phyloP scores from a whole-genome alignment of 64 coral and sea anemone genomes.

The Hydrozoanthus tunicans region DNA sequence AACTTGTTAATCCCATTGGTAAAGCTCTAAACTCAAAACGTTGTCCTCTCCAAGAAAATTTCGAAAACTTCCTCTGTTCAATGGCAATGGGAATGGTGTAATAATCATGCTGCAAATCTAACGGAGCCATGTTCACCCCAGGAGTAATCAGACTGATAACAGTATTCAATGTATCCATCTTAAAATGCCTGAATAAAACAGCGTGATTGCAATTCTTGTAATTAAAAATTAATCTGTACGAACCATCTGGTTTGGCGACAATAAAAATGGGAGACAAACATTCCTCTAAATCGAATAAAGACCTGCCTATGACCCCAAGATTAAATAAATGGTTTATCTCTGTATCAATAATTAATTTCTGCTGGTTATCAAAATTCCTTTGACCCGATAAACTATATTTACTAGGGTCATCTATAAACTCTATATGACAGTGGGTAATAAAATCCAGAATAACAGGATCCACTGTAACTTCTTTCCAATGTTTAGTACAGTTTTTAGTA shows the following conservation, averaged over 20 bases:
- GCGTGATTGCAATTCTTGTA: slow-evolving; percentile 52
- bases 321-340: slow-evolving; percentile 9
- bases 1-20: slow-evolving; percentile 51
- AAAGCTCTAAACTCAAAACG: slow-evolving; percentile 37
- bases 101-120: slow-evolving; percentile 69
- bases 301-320: slow-evolving; percentile 14
- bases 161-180: slow-evolving; percentile 63
- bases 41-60: slow-evolving; percentile 49
- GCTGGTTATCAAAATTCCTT: slow-evolving; percentile 29
- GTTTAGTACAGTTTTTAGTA: slow-evolving; percentile 47
- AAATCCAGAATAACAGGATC: slow-evolving; percentile 64
- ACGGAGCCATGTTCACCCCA: slow-evolving; percentile 33
- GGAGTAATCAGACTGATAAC: slow-evolving; percentile 48
- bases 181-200: slow-evolving; percentile 57
- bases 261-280: slow-evolving; percentile 58
- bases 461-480: slow-evolving; percentile 62
- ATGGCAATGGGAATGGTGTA: slow-evolving; percentile 41
- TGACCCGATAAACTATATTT: slow-evolving; percentile 46
- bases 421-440: slow-evolving; percentile 55
- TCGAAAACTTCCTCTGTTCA: slow-evolving; percentile 53
- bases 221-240: slow-evolving; percentile 58
- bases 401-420: slow-evolving; percentile 56
- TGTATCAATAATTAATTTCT: slow-evolving; percentile 49
- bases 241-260: slow-evolving; percentile 54
- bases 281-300: slow-evolving; percentile 38